Base-by-base conservation (phyloP, 2,113 vertebrate genomes). In the Spea bombifrons region DNA sequence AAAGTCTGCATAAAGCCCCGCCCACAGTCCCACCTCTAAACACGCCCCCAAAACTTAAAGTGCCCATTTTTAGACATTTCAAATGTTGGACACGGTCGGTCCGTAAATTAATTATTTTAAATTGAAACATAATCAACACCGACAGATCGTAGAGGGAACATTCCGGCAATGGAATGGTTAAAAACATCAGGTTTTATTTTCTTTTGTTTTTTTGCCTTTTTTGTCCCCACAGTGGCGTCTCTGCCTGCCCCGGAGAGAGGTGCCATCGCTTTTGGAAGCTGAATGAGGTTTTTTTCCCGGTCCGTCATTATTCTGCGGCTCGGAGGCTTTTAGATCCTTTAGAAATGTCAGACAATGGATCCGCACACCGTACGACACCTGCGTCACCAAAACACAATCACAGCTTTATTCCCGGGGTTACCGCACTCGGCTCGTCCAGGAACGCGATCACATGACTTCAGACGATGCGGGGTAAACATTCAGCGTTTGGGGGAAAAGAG, bases 241-340 rank as follows among this genome's bases (percentile, higher is more conserved):
- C 59, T 76, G 81, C 80, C n/a, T 67, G 50, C 3, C 30, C 30
- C 30, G 30, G 30, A 30, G 30, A 30, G 30, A 59, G 82, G 82
- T 81, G 73, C 81, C 30, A 65, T 83, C 81, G 59, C 82, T 76
- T 84, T 86, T 86, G 81, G 87, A 67, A 75, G 69, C 15, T 63
- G 64, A 81, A 90, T 71, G 82, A 86, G 81, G 76, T 71, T 75
- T 84, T 83, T 85, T 59, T 59, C 4, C 88, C 81, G 85, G 80
- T 85, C 73, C 50, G 77, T 68, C 81, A 73, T 76, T 85, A 75
- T 61, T 66, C 52, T 66, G 73, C 76, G 68, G 57, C 75, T 83
- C 86, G 81, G 83, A 86, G 78, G 47, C 75, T 79, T 43, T 69
- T 49, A 49, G 64, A 80, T 15, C 73, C 78, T 82, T 83, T 2